Base-by-base conservation (phyloP, 2,797 vertebrate species). In the Sylvia borin region DNA sequence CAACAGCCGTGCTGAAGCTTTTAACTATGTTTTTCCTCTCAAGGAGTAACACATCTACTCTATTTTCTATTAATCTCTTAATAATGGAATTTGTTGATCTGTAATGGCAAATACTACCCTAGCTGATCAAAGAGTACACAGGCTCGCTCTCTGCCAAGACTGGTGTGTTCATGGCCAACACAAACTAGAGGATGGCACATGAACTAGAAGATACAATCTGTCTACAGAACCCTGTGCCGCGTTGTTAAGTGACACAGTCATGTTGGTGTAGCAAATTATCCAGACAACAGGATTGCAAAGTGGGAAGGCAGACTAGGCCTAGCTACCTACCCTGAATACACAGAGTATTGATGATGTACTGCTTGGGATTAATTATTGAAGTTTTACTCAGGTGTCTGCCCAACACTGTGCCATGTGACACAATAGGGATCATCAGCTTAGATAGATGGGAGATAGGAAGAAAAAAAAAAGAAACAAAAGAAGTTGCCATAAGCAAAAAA, bases 171-270 rank as follows among this genome's bases (percentile, higher is more conserved):
- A 20, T 16, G 29, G 67, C 17, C 58, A 53, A 11, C 4, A 68
- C 0, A 1, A 71, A n/a, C 10, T 18, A 53, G 32, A 64, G 78
- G 36, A 70, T 10, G 18, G 61, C 32, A 67, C 10, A 2, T 0
- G 2, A 18, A 43, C 43, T 43, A 43, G 43, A 43, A 43, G 43
- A 43, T 25, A 24, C 29, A 50, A 17, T 17, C 29, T 48, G 36
- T 25, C 51, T 16, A 20, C 3, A 43, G 58, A 81, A 14, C 11
- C 0, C 0, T 11, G 31, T 5, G 4, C 10, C 67, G 10, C 21
- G n/a, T 6, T 54, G 67, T 13, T 31, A 66, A 42, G 76, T 13
- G 65, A 36, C 2, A 2, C 21, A 40, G 15, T 9, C 20, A 27
- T 3, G 6, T 0, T 17, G 14, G 3, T 11, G 42, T 9, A 68